phyloP scores from a whole-genome alignment of 2,797 vertebrate species.

The Muraenolepis orangiensis region DNA sequence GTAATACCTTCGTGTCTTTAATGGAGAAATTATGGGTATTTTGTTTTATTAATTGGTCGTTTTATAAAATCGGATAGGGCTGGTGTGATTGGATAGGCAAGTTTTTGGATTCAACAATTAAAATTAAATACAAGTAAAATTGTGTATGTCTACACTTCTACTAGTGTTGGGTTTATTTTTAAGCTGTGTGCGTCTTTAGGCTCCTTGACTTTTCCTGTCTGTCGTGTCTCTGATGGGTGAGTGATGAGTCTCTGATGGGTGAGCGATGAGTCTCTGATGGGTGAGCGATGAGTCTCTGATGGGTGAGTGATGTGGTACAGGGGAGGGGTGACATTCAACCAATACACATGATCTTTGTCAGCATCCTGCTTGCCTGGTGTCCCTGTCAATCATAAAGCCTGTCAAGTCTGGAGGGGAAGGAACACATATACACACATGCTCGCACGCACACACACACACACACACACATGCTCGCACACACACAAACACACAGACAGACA shows the following conservation, averaged over 20 bases:
- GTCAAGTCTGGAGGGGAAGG: constrained; percentile 13
- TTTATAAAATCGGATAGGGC: not conserved
- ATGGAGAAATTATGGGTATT: constrained; percentile 1
- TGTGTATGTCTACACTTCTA: not conserved
- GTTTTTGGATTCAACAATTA: no score
- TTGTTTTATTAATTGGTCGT: not conserved
- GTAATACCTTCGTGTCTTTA: constrained; percentile 17
- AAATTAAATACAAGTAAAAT: no score
- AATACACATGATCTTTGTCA: constrained; percentile 5
- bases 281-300: no score
- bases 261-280: no score
- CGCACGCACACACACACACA: constrained; percentile 28
- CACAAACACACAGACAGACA: constrained; percentile 1
- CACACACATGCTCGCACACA: constrained; percentile 1
- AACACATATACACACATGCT: not conserved
- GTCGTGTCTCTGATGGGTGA: constrained; percentile 9
- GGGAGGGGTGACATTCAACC: constrained; percentile 1
- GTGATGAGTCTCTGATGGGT: no score
- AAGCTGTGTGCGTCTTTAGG: no score
- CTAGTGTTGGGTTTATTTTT: not conserved
- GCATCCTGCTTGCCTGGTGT: constrained; percentile 8
- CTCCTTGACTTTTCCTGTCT: constrained; percentile 4
- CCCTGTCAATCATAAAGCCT: constrained; percentile 18
- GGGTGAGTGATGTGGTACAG: not conserved
- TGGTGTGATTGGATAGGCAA: no score